Evolutionary conservation across 2,888 invertebrate species (phyloP), one percentile per base, ranked within the genome.

Genomic region (Lepidochrysops patricia): DNA sequence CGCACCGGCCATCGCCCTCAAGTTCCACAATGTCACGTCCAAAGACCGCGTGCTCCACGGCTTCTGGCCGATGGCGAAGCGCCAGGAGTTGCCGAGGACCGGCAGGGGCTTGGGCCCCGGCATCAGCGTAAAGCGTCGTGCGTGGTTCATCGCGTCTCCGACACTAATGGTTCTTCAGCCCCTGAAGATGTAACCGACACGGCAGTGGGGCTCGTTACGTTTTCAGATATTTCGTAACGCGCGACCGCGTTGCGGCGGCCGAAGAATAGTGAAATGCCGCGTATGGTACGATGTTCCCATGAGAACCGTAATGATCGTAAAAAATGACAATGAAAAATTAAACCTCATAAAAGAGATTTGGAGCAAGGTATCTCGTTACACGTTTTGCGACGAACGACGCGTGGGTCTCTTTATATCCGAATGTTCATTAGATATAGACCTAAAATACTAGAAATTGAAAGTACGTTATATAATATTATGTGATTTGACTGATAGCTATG

Each of bases 51-150:
- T 87, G 52, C 72, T 72, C 89, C 89, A 89, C 1, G 85, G 88
- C 61, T 82, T 81, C 64, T 75, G 76, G 9, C 86, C 84, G 62
- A 89, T 91, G 57, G 95, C 93, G 78, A 95, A 95, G 66, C 95
- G 90, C 95, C 95, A 95, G 2, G 94, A 92, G 77, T 95, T 95
- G 60, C 95, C 95, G 57, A 95, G 83, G 54, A 95, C 61, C 0
- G 95, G 95, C 73, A 94, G 77, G 57, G 93, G 92, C 80, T 87
- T 92, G 15, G 95, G 95, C 19, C 95, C 95, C 2, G 95, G 95
- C 74, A 95, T 93, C 62, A 91, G 90, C 57, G 89, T 79, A 77
- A 94, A 95, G 68, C 81, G 78, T 73, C 88, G 85, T 74, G 82
- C 82, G 76, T 71, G 76, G 68, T 69, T 75, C 87, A 87, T 87